Percentiles rank a stretch among this genome's conserved stretches.
Conservation (phyloP, 2,113 vertebrate species). For the Chroicocephalus ridibundus region DNA sequence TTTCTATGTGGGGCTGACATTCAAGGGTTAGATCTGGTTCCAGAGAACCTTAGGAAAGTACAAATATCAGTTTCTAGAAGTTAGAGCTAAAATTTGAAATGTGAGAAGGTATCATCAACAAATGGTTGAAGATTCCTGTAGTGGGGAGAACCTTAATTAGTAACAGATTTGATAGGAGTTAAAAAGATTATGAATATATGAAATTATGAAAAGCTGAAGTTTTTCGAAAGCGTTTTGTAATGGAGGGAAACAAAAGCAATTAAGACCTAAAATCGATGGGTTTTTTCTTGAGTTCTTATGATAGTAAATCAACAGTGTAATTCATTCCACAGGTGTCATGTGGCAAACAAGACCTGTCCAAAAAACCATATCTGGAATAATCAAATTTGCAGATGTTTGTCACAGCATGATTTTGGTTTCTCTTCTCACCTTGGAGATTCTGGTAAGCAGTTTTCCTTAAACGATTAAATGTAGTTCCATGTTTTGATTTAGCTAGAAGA, state of each 20-base stretch:
- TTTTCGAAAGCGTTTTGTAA: not conserved
- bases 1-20: not conserved
- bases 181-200: not conserved
- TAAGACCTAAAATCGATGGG: not conserved
- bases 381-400: constrained; percentile 85
- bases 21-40: not conserved
- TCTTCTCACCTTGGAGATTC: constrained; percentile 70
- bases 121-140: not conserved
- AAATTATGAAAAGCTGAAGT: not conserved
- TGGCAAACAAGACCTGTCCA: constrained; percentile 88
- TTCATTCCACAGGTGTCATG: constrained; percentile 80
- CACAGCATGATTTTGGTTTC: constrained; percentile 77
- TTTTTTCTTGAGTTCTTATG: not conserved
- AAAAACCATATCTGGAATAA: constrained; percentile 86
- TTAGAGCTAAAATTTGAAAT: not conserved
- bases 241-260: not conserved
- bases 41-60: not conserved
- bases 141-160: not conserved
- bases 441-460: constrained; percentile 75
- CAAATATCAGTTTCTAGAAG: not conserved
- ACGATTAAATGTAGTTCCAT: not conserved
- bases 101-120: not conserved
- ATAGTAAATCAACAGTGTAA: not conserved
- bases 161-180: not conserved
- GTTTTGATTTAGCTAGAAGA: not conserved